Evolutionary conservation across 2,797 vertebrate species (phyloP).

Genomic region (Potorous gilbertii): DNA sequence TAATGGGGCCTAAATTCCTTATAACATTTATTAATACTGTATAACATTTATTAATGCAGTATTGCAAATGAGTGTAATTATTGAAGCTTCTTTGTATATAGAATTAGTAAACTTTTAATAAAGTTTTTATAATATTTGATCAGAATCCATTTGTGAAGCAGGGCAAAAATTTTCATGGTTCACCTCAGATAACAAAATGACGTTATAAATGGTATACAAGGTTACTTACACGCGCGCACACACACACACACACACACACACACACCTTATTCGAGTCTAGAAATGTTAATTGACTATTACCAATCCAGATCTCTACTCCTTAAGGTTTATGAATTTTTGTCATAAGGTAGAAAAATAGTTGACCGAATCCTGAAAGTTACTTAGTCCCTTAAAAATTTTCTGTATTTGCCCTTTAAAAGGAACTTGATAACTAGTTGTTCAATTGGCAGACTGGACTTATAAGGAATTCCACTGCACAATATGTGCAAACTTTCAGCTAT

Average conservation of each 20-base stretch:
- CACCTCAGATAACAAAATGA: conserved; percentile 35
- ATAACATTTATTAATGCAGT: conserved; percentile 68
- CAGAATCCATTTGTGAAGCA: conserved; percentile 53
- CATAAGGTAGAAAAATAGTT: conserved; percentile 27
- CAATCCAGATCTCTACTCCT: neutral
- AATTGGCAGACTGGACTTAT: conserved; percentile 6
- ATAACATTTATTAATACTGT: conserved; percentile 51
- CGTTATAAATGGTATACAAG: conserved; percentile 15
- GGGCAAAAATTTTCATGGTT: conserved; percentile 39
- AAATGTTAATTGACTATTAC: conserved; percentile 25
- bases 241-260: too few relatives aligned
- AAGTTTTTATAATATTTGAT: conserved; percentile 55
- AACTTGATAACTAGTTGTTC: conserved; percentile 29
- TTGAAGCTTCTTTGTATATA: conserved; percentile 70
- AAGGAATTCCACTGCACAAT: neutral
- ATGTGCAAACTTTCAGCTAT: neutral
- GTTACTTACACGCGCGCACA: neutral
- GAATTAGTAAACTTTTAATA: conserved; percentile 65
- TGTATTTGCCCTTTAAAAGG: conserved; percentile 46
- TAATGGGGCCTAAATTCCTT: conserved; percentile 58
- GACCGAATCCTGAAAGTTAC: conserved; percentile 5
- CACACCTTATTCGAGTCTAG: conserved; percentile 28
- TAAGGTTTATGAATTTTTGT: conserved; percentile 33
- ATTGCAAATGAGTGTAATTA: conserved; percentile 70
- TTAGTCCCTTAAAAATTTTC: conserved; percentile 54